phyloP scores from a whole-genome alignment of 1,140 invertebrate species.

The Maniola jurtina region DNA sequence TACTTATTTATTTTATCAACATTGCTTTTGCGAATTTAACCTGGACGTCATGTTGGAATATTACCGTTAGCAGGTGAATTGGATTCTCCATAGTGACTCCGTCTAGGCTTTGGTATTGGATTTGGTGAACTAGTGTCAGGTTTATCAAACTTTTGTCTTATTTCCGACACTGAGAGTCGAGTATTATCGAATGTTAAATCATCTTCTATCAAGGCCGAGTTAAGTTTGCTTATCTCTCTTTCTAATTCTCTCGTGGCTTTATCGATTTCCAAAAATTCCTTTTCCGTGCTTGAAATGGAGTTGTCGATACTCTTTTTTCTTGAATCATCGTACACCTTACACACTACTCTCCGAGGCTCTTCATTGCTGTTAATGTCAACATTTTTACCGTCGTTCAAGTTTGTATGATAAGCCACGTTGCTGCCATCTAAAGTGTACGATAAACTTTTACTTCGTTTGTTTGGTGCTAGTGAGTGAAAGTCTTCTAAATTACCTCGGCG shows the following conservation, averaged over 20 bases:
- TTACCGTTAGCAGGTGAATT: constrained; percentile 49
- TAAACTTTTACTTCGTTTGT: constrained; percentile 68
- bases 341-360: constrained; percentile 63
- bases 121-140: constrained; percentile 62
- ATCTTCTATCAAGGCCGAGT: constrained; percentile 63
- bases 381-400: constrained; percentile 55
- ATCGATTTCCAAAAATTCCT: constrained; percentile 75
- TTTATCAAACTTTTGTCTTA: constrained; percentile 68
- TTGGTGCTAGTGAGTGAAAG: constrained; percentile 52
- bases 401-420: constrained; percentile 59
- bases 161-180: constrained; percentile 64
- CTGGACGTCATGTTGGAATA: constrained; percentile 26
- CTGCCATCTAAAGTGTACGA: constrained; percentile 55
- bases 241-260: constrained; percentile 68
- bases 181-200: constrained; percentile 44
- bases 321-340: constrained; percentile 59
- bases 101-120: constrained; percentile 76
- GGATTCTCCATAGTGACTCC: constrained; percentile 65
- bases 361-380: constrained; percentile 61
- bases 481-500: constrained; percentile 70
- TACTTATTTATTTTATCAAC: not conserved
- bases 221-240: constrained; percentile 70
- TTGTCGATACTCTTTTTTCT: constrained; percentile 66
- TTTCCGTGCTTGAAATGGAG: constrained; percentile 68
- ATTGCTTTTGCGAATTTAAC: not conserved